Evolutionary conservation across 2,888 invertebrate genomes (phyloP).

Genomic region (Hyposoter didymator): DNA sequence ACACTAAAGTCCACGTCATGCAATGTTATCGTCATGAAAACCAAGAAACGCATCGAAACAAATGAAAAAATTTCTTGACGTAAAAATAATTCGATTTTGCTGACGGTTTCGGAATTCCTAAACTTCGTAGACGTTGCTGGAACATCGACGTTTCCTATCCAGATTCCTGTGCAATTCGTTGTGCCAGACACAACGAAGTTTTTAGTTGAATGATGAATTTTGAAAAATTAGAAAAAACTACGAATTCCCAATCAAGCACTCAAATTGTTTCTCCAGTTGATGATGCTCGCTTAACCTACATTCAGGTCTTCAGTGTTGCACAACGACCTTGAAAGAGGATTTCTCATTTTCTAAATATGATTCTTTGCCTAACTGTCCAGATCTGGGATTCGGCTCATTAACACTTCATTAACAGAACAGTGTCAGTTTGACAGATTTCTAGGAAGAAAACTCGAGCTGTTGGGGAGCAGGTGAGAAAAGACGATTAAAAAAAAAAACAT

Average conservation of each 20-base stretch:
- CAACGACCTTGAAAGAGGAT: neutral
- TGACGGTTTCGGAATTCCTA: neutral
- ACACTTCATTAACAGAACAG: neutral
- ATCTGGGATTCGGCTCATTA: neutral
- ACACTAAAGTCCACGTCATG: neutral
- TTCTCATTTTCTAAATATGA: neutral
- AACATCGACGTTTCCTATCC: too few relatives aligned
- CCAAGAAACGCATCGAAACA: neutral
- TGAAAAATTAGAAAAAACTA: neutral
- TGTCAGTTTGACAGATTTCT: neutral
- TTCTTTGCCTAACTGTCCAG: neutral
- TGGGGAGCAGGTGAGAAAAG: neutral
- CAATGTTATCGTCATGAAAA: neutral
- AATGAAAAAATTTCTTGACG: neutral
- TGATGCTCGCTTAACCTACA: too few relatives aligned
- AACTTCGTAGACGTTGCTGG: too few relatives aligned
- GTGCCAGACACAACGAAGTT: too few relatives aligned
- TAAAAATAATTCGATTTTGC: neutral
- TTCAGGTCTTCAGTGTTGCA: neutral
- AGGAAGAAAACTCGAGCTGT: neutral
- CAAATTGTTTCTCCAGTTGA: neutral
- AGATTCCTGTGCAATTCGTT: too few relatives aligned
- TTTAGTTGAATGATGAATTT: neutral
- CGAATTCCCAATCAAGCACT: neutral
- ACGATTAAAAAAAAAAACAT: neutral